Percentiles rank a stretch among this genome's conserved stretches.
Evolutionary conservation across 2,113 vertebrate species (phyloP).

Genomic region (Ctenomys sociabilis): DNA sequence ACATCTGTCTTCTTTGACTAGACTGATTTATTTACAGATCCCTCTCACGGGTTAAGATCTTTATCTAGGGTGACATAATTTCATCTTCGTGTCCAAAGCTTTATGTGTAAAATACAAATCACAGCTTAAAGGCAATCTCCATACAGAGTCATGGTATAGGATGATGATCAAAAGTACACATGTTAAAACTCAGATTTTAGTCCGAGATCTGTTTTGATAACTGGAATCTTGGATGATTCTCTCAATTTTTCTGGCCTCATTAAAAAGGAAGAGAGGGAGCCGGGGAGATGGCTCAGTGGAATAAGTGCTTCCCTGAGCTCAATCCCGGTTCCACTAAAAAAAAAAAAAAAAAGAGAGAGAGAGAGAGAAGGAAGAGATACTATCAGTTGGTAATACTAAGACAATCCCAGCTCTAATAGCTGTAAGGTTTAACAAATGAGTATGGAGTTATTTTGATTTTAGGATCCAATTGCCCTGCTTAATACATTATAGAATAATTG

Average conservation of each 20-base stretch:
- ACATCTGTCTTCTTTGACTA: conserved; percentile 59
- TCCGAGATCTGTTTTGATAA: neutral
- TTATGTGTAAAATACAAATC: conserved; percentile 31
- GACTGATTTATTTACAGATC: conserved; percentile 50
- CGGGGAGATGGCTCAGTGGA: no score
- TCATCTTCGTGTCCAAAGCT: conserved; percentile 15
- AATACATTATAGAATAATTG: conserved; percentile 6
- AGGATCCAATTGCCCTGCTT: neutral
- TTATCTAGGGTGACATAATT: conserved; percentile 56
- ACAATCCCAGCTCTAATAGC: neutral
- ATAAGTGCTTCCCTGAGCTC: no score
- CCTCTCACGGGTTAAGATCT: conserved; percentile 40
- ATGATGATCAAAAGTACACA: neutral
- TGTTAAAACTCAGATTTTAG: conserved; percentile 22
- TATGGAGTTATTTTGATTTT: neutral
- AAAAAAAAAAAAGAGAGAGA: no score
- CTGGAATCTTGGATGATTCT: neutral
- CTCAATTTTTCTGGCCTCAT: conserved; percentile 16
- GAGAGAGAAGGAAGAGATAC: neutral
- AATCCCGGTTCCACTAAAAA: no score
- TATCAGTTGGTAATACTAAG: neutral
- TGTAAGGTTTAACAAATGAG: conserved; percentile 41
- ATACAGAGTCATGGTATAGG: neutral
- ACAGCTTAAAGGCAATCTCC: neutral
- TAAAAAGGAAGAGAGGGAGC: neutral